Evolutionary conservation across 1,140 invertebrate genomes (phyloP).

Genomic region (Bacillus rossius): DNA sequence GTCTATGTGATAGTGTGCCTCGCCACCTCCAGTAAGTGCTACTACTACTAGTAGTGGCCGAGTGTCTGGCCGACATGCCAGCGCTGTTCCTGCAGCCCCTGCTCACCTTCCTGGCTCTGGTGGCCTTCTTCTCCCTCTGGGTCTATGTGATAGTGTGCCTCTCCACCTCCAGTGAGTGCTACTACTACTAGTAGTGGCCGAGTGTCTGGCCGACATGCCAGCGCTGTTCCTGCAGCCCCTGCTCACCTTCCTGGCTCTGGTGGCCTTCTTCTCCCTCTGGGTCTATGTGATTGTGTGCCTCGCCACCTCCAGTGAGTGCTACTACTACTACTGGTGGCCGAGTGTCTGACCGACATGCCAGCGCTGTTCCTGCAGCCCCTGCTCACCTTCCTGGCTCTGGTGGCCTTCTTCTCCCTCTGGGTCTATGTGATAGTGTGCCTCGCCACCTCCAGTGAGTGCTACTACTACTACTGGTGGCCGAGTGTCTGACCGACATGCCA

Average conservation of each 20-base stretch:
- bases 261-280: conserved; percentile 82
- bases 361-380: conserved; percentile 83
- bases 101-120: conserved; percentile 72
- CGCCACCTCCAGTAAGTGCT: conserved; percentile 64
- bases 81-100: conserved; percentile 83
- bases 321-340: too few species aligned
- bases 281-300: conserved; percentile 66
- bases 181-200: too few species aligned
- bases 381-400: conserved; percentile 72
- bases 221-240: conserved; percentile 83
- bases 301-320: conserved; percentile 64
- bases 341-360: conserved; percentile 74
- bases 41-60: too few species aligned
- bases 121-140: conserved; percentile 82
- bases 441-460: conserved; percentile 64
- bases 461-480: too few species aligned
- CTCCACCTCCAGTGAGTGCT: conserved; percentile 64
- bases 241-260: conserved; percentile 72
- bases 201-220: conserved; percentile 74
- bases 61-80: conserved; percentile 74
- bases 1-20: conserved; percentile 66
- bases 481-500: conserved; percentile 74
- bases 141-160: conserved; percentile 66
- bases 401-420: conserved; percentile 82
- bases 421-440: conserved; percentile 66